Base-by-base conservation (phyloP, 2,888 invertebrate species). In the Tenodera sinensis region DNA sequence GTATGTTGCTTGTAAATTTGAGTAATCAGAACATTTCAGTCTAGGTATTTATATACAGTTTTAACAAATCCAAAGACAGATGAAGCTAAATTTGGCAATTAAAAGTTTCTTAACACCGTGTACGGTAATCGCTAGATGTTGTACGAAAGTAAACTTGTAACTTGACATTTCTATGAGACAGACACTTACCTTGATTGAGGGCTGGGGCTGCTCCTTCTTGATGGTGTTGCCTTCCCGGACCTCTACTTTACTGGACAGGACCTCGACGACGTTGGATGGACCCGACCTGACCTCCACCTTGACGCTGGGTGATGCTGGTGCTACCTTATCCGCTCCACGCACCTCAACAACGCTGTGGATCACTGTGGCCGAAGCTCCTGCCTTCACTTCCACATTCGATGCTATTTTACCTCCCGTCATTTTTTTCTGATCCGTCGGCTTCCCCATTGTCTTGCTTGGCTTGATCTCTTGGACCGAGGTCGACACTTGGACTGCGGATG, bases 161-260 rank as follows among this genome's bases (percentile, higher is more conserved):
- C n/a, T n/a, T 30, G 2, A 30, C 30, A 30, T 30, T 3, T 30
- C 30, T 4, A 30, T 30, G 20, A 20, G 54, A 71, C 20, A 71
- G 25, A 20, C 25, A 15, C 20, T 71, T 71, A 71, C 54, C 27
- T 87, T 87, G 9, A 12, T 83, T 20, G 87, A 87, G 6, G 87
- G 87, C 30, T 81, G 71, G 1, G 71, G 71, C 25, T 20, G 12
- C 1, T 28, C 81, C 0, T 81, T 86, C 8, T 15, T 25, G 1
- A 30, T 0, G 3, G 28, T 30, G 8, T 12, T 28, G n/a, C 90
- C 90, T n/a, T 34, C 89, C 4, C 85, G 81, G n/a, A 95, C 94
- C 93, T 95, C 95, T 15, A 93, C 92, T 91, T 95, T 94, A 92
- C 95, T 95, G 85, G 95, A 94, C 54, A 89, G 28, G 28, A 88